A percentile compares a stretch with the other conserved stretches of the same genome.
These are phyloP conservation scores for Syrista parreyssii DNA, from an alignment of 2,888 invertebrate genomes.

Conservation along the genomic window DNA sequence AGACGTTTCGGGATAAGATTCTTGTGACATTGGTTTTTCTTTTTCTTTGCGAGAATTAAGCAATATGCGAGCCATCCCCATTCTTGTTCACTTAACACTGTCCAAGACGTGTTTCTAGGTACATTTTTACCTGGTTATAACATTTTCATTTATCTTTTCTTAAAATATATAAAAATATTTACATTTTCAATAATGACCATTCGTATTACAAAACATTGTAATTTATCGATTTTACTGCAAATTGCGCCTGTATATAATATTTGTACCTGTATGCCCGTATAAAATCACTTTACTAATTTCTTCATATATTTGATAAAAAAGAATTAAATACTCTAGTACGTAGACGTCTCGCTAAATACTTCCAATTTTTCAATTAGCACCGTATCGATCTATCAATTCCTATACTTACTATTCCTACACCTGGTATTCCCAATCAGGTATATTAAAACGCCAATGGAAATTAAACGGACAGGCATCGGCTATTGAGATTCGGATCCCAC, in stretches of 20 bases:
- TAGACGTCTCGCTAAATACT: not conserved
- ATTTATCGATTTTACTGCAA: not conserved
- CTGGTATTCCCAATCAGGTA: not conserved
- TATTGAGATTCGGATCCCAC: slow-evolving; percentile 30
- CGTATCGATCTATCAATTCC: slow-evolving; percentile 1
- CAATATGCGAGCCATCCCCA: not conserved
- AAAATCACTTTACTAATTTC: not conserved
- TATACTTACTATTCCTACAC: not conserved
- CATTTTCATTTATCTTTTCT: not conserved
- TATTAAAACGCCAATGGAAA: not conserved
- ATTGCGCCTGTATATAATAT: not conserved
- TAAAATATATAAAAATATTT: not conserved
- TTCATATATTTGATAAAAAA: not conserved
- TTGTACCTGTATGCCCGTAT: not conserved
- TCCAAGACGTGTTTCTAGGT: not conserved
- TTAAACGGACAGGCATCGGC: not conserved
- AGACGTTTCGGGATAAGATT: not conserved
- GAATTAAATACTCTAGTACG: not conserved
- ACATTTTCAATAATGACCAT: not conserved
- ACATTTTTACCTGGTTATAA: not conserved
- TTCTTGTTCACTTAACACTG: not conserved
- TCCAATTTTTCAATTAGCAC: not conserved
- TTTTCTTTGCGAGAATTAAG: not conserved
- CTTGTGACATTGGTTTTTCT: not conserved
- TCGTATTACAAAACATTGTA: not conserved